Base-by-base conservation (phyloP, 2,797 vertebrate species). In the Ptychadena robeensis region DNA sequence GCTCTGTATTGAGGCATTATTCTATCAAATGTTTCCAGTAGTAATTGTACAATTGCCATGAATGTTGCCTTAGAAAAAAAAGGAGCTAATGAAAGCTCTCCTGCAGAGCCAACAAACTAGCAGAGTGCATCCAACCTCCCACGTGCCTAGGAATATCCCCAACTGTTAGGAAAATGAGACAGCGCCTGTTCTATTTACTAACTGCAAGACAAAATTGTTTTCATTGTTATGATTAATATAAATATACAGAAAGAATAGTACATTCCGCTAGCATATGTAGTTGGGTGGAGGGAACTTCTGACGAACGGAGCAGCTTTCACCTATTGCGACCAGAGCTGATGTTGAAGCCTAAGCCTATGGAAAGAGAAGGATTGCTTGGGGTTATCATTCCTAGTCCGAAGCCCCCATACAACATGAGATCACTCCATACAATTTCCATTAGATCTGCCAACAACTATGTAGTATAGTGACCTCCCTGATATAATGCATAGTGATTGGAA, bases 11-110 rank as follows among this genome's bases (percentile, higher is more conserved):
- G 76, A 88, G 79, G 87, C 87, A 89, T 85, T 87, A 88, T 91
- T 89, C 90, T 91, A 91, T 90, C 89, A 93, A 93, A 91, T 91
- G 92, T 93, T 92, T 92, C 91, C 88, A 91, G 90, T 88, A 86
- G 77, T 91, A 92, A 92, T 91, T 90, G 91, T 89, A 85, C 89
- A 91, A 91, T 92, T 92, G 86, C 87, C 91, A 92, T 90, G 91
- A 92, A 91, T 90, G 88, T 90, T 92, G 86, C 90, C 90, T 90
- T 91, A 91, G 90, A 91, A 91, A 88, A 91, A 88, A 92, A 91
- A 90, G 91, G 18, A 18, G 91, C 91, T 92, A 92, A 92, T 92
- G 90, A 90, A 91, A 90, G 87, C 87, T 86, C 88, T 88, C 89
- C 88, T 87, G 90, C 90, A 81, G 85, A 85, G 90, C 92, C 89